Evolutionary conservation across 2,888 invertebrate genomes (phyloP), one percentile per base, ranked within the genome.

Genomic region (Lepidochrysops patricia): DNA sequence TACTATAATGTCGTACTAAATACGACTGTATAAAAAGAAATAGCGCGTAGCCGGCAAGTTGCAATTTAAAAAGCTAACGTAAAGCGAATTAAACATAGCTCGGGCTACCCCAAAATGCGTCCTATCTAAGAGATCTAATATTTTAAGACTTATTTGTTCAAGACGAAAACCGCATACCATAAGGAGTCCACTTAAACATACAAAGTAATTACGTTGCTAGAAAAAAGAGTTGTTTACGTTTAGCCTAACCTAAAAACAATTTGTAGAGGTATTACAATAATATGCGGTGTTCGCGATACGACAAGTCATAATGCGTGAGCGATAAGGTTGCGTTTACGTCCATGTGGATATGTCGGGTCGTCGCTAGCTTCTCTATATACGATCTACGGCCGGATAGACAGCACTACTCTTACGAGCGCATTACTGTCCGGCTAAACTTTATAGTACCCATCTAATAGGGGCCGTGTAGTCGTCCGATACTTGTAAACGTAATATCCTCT

Each of bases 121-220:
- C 59, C 61, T 63, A 63, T 57, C 63, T 63, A 63, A 61, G 63
- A 63, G 63, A 63, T 63, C 63, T 58, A 57, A 48, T 52, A 32
- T 57, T 54, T 54, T 54, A 29, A 54, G 54, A 29, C 54, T 54
- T 54, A 5, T 15, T 19, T 9, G 15, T 15, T 54, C 52, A 27
- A 27, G n/a, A 26, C 25, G 43, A 27, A 29, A 48, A 57, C 57
- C 57, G 43, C 43, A 48, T 57, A 48, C 29, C 19, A 32, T 32
- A 12, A 34, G 56, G 32, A 43, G 43, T 43, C 1, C 9, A 29
- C 43, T 43, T 43, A 43, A 43, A 43, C 43, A 43, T 43, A 43
- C 43, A 43, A 43, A 43, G 43, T 43, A 43, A 43, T 43, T n/a
- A n/a, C 43, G 19, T 43, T 43, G 19, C 43, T 43, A 43, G 43